phyloP scores from a whole-genome alignment of 2,113 vertebrate species.

The Pseudorectes ferrugineus region DNA sequence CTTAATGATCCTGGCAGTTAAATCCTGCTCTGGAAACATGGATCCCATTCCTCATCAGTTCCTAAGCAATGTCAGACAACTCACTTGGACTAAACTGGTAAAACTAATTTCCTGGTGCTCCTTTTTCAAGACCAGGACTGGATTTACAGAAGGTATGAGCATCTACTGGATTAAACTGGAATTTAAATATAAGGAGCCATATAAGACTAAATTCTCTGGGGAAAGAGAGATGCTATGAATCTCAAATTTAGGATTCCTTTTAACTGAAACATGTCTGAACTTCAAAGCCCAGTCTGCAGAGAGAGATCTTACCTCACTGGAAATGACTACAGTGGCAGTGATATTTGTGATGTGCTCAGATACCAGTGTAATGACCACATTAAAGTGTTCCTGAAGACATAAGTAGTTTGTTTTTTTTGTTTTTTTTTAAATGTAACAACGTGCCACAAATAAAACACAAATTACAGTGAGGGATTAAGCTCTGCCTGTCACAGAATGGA shows the following conservation, averaged over 20 bases:
- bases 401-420: neutral
- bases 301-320: neutral
- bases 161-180: neutral
- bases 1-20: neutral
- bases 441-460: neutral
- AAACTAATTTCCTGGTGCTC: neutral
- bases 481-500: neutral
- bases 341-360: neutral
- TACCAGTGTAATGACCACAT: neutral
- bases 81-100: neutral
- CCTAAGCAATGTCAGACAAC: neutral
- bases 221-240: neutral
- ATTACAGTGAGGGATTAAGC: neutral
- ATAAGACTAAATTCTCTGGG: neutral
- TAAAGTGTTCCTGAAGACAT: neutral
- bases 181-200: neutral
- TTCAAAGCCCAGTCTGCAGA: neutral
- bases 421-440: neutral
- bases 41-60: neutral
- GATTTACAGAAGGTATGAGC: neutral
- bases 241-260: neutral
- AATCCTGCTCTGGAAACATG: neutral
- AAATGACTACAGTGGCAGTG: neutral
- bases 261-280: neutral
- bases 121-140: neutral